A percentile compares a stretch with the other conserved stretches of the same genome.
phyloP scores from a whole-genome alignment of 2,113 vertebrate species.

The Mastomys natalensis region DNA sequence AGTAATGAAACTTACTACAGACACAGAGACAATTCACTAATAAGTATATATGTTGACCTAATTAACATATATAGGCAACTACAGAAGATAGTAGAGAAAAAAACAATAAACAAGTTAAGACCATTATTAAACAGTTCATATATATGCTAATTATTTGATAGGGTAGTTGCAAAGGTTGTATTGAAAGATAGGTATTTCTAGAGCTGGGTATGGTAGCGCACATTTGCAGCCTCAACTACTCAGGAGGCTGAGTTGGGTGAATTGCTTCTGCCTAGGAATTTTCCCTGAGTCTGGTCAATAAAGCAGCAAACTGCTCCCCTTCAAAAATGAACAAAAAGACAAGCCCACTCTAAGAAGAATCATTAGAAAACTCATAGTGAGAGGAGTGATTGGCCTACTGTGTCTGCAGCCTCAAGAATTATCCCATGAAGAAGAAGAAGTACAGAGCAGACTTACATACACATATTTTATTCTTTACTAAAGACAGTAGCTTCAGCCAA shows the following conservation, averaged over 20 bases:
- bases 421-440: background rate
- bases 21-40: background rate
- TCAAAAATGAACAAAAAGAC: background rate
- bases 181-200: background rate
- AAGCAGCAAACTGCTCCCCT: background rate
- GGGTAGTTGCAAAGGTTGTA: background rate
- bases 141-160: background rate
- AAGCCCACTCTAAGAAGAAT: background rate
- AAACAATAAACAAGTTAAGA: conserved; percentile 4
- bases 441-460: background rate
- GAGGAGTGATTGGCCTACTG: background rate
- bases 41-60: background rate
- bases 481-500: background rate
- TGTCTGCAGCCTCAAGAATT: background rate
- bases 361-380: background rate
- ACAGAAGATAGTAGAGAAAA: background rate
- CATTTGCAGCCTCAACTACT: background rate
- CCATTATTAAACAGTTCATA: background rate
- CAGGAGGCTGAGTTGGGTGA: background rate
- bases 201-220: background rate
- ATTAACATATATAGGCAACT: background rate
- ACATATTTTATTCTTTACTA: background rate
- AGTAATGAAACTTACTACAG: conserved; percentile 5
- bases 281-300: background rate
- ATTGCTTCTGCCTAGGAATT: background rate